Percentiles rank a stretch among this genome's conserved stretches.
Evolutionary conservation across 2,888 invertebrate species (phyloP).

Genomic region (Stictocephala bisonia): DNA sequence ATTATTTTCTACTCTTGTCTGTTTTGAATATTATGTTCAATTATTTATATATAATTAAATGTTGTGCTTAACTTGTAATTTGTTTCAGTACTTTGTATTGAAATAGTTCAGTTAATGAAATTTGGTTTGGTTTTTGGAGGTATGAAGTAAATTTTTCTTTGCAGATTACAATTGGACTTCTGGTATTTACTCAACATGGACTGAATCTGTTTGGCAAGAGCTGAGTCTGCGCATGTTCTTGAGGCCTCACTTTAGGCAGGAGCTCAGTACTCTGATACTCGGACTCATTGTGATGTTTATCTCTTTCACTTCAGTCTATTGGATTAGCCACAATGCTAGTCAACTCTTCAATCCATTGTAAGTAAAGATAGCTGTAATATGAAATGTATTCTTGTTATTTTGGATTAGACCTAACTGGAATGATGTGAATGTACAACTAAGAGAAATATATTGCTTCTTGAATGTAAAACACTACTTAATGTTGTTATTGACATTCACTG

Average conservation of each 20-base stretch:
- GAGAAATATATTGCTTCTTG: too few species aligned
- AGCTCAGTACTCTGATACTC: slow-evolving; percentile 68
- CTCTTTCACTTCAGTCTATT: slow-evolving; percentile 69
- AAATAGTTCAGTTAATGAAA: neutral
- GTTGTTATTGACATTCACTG: too few species aligned
- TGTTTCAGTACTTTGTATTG: too few species aligned
- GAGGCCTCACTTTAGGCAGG: slow-evolving; percentile 72
- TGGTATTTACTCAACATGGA: slow-evolving; percentile 85
- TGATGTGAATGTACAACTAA: too few species aligned
- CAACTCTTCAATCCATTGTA: slow-evolving; percentile 64
- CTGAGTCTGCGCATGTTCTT: slow-evolving; percentile 83
- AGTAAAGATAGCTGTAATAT: too few species aligned
- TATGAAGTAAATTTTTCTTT: slow-evolving; percentile 55
- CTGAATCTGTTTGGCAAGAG: slow-evolving; percentile 86
- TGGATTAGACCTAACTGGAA: too few species aligned
- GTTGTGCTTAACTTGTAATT: too few species aligned
- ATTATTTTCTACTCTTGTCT: too few species aligned
- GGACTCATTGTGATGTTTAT: slow-evolving; percentile 67
- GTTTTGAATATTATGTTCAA: too few species aligned
- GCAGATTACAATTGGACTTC: slow-evolving; percentile 82
- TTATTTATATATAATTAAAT: too few species aligned
- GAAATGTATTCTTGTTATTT: too few species aligned
- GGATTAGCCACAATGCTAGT: slow-evolving; percentile 67
- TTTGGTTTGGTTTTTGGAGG: slow-evolving; percentile 55
- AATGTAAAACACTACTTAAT: too few species aligned